These are phyloP conservation scores for Esox niger DNA, from an alignment of 2,113 vertebrate genomes.

Conservation along the genomic window DNA sequence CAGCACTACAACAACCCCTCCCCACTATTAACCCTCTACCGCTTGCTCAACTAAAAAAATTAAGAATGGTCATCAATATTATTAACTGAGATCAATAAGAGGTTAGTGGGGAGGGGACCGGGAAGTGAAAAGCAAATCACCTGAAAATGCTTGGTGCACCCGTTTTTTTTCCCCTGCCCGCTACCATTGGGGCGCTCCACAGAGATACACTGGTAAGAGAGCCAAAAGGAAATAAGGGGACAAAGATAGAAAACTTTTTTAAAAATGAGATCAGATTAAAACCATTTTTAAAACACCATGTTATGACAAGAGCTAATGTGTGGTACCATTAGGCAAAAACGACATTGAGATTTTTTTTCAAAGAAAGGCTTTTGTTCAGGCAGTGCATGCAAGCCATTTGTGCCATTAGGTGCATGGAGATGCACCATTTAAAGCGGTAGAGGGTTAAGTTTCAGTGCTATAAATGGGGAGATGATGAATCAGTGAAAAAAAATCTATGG, in stretches of 20 bases:
- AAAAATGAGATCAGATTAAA: constrained; percentile 17
- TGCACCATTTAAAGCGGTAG: constrained; percentile 21
- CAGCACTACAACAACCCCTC: constrained; percentile 5
- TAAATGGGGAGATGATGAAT: constrained; percentile 7
- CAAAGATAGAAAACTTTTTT: constrained; percentile 15
- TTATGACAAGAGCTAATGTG: constrained; percentile 9
- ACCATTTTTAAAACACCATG: constrained; percentile 6
- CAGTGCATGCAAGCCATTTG: constrained; percentile 22
- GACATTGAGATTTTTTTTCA: background rate
- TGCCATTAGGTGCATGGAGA: constrained; percentile 5
- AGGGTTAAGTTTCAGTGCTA: constrained; percentile 32
- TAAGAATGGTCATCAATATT: background rate
- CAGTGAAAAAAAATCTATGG: background rate
- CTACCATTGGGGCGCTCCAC: constrained; percentile 52
- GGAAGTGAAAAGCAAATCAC: constrained; percentile 44
- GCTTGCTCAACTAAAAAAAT: constrained; percentile 10
- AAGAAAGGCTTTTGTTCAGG: constrained; percentile 5
- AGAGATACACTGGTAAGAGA: constrained; percentile 50
- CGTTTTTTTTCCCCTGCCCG: constrained; percentile 49
- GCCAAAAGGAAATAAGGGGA: constrained; percentile 43
- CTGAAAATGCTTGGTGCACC: constrained; percentile 51
- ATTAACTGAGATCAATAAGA: background rate
- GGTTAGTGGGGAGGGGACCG: constrained; percentile 6
- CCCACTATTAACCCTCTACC: constrained; percentile 38
- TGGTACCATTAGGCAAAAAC: background rate